phyloP scores from a whole-genome alignment of 2,797 vertebrate species.

The Trachops cirrhosus region DNA sequence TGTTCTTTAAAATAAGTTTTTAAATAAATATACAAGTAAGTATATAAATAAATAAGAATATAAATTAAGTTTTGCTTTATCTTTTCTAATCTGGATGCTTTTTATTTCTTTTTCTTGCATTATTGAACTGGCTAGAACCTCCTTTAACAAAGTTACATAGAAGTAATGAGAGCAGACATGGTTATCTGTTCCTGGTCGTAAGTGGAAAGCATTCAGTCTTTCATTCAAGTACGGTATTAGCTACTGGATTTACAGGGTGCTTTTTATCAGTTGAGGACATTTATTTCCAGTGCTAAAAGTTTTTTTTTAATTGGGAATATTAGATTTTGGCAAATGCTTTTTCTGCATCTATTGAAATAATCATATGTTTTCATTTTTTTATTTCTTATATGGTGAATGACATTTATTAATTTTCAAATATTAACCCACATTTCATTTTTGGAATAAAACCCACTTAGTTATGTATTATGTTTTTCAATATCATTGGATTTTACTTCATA shows the following conservation, averaged over 20 bases:
- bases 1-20: neutral
- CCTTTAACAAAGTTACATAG: neutral
- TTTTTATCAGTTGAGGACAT: neutral
- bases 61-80: neutral
- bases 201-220: no score
- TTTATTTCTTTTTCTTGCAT: neutral
- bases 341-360: neutral
- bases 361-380: neutral
- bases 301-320: neutral
- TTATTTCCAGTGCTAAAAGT: neutral
- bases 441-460: neutral
- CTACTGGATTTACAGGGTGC: neutral
- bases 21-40: neutral
- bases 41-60: neutral
- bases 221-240: neutral
- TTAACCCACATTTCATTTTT: neutral
- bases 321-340: slow-evolving; percentile 11
- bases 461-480: neutral
- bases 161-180: neutral
- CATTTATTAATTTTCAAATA: neutral
- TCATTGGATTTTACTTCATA: no score
- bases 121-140: neutral
- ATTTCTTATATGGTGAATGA: neutral
- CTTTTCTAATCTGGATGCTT: neutral
- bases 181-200: no score